Evolutionary conservation across 2,113 vertebrate species (phyloP).

Genomic region (Ploceus nigricollis): DNA sequence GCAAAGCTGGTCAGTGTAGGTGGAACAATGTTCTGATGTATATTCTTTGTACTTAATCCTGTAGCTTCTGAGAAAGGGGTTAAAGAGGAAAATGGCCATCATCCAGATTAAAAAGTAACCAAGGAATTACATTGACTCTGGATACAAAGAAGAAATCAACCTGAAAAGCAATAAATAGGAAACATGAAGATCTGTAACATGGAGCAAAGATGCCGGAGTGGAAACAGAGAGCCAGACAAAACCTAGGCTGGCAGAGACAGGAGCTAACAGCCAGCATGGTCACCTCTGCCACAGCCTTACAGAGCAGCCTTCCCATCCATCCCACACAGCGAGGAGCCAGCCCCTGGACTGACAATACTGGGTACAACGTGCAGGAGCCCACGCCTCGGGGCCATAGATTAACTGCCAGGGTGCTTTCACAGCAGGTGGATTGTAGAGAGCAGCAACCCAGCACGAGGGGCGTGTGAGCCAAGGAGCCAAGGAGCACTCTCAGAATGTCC

Average conservation of each 20-base stretch:
- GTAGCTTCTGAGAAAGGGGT: not conserved
- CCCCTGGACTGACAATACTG: too few species aligned
- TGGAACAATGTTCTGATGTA: not conserved
- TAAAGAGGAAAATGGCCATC: not conserved
- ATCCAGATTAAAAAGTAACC: not conserved
- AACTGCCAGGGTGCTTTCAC: not conserved
- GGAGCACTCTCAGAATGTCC: not conserved
- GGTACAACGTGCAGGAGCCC: accelerated
- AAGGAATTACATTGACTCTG: not conserved
- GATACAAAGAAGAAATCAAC: not conserved
- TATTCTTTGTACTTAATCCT: not conserved
- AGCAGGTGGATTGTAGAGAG: accelerated
- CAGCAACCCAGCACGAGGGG: not conserved
- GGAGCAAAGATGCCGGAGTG: not conserved
- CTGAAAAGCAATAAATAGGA: not conserved
- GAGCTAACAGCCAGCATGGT: not conserved
- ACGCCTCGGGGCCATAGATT: too few species aligned
- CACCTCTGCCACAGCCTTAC: not conserved
- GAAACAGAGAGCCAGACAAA: not conserved
- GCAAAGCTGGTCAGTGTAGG: not conserved
- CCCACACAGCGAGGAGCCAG: accelerated
- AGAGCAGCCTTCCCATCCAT: not conserved
- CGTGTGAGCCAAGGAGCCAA: not conserved
- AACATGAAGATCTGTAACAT: not conserved
- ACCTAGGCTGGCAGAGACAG: not conserved